These are phyloP conservation scores for Anolis carolinensis DNA, from an alignment of 2,113 vertebrate species.

Conservation along the genomic window DNA sequence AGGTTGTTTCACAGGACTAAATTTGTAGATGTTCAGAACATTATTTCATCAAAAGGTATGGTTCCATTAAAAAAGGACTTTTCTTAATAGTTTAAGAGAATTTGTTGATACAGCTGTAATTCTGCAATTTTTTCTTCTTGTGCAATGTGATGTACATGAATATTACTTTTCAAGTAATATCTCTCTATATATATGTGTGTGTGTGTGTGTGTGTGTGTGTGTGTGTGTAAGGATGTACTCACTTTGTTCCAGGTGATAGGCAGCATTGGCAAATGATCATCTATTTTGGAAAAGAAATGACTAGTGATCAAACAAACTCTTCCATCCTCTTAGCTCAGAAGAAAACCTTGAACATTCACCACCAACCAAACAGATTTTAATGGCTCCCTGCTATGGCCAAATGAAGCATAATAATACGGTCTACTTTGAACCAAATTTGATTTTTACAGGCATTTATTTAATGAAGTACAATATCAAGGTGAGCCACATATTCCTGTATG, in stretches of 20 bases:
- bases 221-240: background rate
- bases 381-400: background rate
- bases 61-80: background rate
- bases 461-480: too few relatives aligned
- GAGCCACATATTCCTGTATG: too few relatives aligned
- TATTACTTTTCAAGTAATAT: too few relatives aligned
- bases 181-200: too few relatives aligned
- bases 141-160: background rate
- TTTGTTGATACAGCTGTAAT: background rate
- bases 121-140: background rate
- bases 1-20: background rate
- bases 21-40: conserved; percentile 15
- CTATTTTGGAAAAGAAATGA: background rate
- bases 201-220: too few relatives aligned
- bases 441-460: too few relatives aligned
- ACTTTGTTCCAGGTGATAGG: background rate
- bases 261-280: background rate
- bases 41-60: conserved; percentile 2
- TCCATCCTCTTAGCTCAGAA: background rate
- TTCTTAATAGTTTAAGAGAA: background rate
- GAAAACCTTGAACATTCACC: background rate
- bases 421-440: too few relatives aligned
- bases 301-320: background rate
- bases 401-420: too few relatives aligned
- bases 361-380: background rate